phyloP scores from a whole-genome alignment of 2,888 invertebrate species.

The Acleris emargana region DNA sequence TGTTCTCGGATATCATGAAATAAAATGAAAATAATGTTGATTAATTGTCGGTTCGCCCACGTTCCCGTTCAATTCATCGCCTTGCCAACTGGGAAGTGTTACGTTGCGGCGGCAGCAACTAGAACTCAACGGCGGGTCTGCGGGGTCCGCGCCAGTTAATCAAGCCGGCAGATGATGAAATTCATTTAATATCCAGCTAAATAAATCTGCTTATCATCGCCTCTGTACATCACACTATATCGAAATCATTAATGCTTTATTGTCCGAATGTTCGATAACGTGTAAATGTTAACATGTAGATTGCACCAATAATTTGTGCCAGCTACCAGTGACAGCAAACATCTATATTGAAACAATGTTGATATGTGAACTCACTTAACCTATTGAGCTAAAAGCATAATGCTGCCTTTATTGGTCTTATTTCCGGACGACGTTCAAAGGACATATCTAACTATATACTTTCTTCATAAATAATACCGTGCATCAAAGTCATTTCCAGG shows the following conservation, averaged over 20 bases:
- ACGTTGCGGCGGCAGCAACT: constrained; percentile 45
- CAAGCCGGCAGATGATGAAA: constrained; percentile 56
- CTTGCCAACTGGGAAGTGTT: constrained; percentile 42
- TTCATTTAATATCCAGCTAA: constrained; percentile 46
- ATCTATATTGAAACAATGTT: constrained; percentile 3
- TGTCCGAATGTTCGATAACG: constrained; percentile 11
- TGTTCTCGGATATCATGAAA: constrained; percentile 51
- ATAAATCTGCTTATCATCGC: constrained; percentile 54
- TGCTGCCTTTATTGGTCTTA: constrained; percentile 54
- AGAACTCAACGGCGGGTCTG: constrained; percentile 41
- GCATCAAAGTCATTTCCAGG: constrained; percentile 66
- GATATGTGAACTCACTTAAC: too few species aligned
- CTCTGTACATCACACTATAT: constrained; percentile 49
- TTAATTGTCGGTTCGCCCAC: constrained; percentile 57
- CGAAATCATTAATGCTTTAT: constrained; percentile 45
- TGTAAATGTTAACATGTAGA: background rate
- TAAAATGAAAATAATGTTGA: constrained; percentile 49
- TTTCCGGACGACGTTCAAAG: constrained; percentile 61
- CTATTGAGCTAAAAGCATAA: background rate
- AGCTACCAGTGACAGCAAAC: background rate
- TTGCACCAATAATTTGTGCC: constrained; percentile 1
- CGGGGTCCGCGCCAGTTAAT: constrained; percentile 53
- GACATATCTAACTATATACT: constrained; percentile 48
- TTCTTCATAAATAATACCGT: constrained; percentile 67
- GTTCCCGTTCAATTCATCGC: constrained; percentile 53